Conservation (phyloP, 2,888 invertebrate genomes). For the Campoplex capitator region DNA sequence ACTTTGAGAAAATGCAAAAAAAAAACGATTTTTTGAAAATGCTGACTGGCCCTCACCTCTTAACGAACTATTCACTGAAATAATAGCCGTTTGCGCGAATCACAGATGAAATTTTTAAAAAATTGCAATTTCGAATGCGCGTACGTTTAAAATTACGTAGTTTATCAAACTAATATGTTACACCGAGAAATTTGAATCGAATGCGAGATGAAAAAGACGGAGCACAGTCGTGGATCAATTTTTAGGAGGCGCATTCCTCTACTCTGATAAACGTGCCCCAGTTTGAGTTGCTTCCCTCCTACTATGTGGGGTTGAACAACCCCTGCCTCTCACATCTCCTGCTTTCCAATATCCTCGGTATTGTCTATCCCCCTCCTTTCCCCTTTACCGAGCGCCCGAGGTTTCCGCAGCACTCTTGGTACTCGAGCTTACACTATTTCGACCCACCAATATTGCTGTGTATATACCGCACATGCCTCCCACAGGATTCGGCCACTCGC, state of each 20-base stretch:
- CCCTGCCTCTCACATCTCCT: slow-evolving; percentile 4
- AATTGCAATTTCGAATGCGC: too few relatives aligned
- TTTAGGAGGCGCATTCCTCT: slow-evolving; percentile 60
- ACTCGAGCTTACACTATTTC: slow-evolving; percentile 19
- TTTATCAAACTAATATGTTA: not conserved
- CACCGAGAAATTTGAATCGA: slow-evolving; percentile 47
- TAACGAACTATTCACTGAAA: too few relatives aligned
- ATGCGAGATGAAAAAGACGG: slow-evolving; percentile 27
- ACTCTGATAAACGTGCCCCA: slow-evolving; percentile 64
- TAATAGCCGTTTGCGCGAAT: too few relatives aligned
- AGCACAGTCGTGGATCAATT: slow-evolving; percentile 59
- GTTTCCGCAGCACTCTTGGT: slow-evolving; percentile 35
- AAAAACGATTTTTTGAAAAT: too few relatives aligned
- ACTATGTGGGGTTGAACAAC: slow-evolving; percentile 40
- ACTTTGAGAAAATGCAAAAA: too few relatives aligned
- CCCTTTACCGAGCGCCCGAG: slow-evolving; percentile 18
- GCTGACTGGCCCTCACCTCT: too few relatives aligned
- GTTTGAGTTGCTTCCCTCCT: slow-evolving; percentile 61
- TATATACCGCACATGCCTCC: slow-evolving; percentile 40
- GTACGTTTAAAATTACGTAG: not conserved
- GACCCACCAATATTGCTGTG: slow-evolving; percentile 31
- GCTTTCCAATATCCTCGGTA: slow-evolving; percentile 59
- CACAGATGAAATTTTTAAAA: too few relatives aligned
- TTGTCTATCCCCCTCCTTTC: slow-evolving; percentile 3
- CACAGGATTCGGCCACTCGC: slow-evolving; percentile 66